These are phyloP conservation scores for Muscidifurax raptorellus DNA, from an alignment of 1,140 invertebrate genomes.

Conservation along the genomic window DNA sequence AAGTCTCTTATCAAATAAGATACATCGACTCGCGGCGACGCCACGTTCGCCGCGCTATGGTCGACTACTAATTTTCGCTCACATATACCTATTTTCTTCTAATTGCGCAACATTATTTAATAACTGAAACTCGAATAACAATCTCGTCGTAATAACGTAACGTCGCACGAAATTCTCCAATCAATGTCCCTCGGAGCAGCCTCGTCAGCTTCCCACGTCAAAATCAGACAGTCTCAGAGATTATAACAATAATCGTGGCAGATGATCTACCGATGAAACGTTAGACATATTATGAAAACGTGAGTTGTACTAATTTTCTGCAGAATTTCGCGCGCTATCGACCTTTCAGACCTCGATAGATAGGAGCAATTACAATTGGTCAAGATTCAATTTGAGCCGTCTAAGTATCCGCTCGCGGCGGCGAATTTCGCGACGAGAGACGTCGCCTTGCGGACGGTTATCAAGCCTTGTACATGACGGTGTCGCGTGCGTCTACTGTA, in stretches of 20 bases:
- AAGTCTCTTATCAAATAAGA: neutral
- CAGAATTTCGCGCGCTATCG: neutral
- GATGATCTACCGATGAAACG: neutral
- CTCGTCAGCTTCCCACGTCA: neutral
- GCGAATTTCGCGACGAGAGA: neutral
- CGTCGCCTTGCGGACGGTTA: neutral
- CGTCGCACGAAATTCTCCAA: neutral
- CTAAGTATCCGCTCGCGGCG: neutral
- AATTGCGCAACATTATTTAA: neutral
- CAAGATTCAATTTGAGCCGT: conserved; percentile 14
- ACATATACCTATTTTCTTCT: no score
- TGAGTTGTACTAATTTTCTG: neutral
- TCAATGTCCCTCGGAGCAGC: neutral
- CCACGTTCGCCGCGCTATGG: no score
- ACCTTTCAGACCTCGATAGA: neutral
- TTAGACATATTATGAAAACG: neutral
- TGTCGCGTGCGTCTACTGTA: neutral
- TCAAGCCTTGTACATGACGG: neutral
- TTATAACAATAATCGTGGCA: neutral
- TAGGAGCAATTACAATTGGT: neutral
- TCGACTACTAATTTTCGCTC: no score
- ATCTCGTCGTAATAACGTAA: neutral
- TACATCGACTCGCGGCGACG: no score
- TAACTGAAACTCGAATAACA: neutral
- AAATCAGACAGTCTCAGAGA: neutral